Base-by-base conservation (phyloP, 2,113 vertebrate species). In the Chaetops frenatus region DNA sequence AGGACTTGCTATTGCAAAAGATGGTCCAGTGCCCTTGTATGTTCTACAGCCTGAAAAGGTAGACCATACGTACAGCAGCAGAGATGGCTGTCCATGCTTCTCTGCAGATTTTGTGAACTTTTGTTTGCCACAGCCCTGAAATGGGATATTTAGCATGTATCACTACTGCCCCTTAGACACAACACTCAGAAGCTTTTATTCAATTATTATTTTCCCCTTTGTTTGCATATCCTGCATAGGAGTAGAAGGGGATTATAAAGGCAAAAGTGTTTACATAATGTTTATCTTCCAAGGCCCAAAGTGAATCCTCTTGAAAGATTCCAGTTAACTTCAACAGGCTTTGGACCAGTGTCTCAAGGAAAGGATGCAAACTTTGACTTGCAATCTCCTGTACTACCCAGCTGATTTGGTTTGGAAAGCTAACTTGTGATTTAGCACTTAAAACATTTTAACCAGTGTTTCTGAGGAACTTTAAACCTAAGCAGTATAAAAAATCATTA, bases 351-450 rank as follows among this genome's bases (percentile, higher is more conserved):
- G 36, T 85, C 66, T 92, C 70, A 92, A 91, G 69, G 28, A 94
- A 86, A 94, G 85, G 65, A 65, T 61, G 58, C 36, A 78, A 82
- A 87, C 73, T 76, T 81, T 53, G 45, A n/a, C 95, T 95, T 95
- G 45, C 83, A 86, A 44, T 79, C 77, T 91, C 7, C 77, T 48
- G 36, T 42, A 74, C 51, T 22, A 47, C 81, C 45, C 54, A 21
- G 57, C 67, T 65, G 73, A 91, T 82, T 81, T 76, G 33, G 57
- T 81, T 77, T 92, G 86, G 86, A 80, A 76, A 95, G 18, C 53
- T 94, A 67, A 57, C 86, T 89, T 81, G 53, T 74, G 91, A 94
- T 84, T 92, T 94, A 89, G 47, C 20, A 84, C 48, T 96, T 96
- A 65, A 81, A 95, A 61, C 11, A 57, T 72, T 91, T 91, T 56